Conservation (phyloP, 2,888 invertebrate species). For the Andrena chrysosceles region DNA sequence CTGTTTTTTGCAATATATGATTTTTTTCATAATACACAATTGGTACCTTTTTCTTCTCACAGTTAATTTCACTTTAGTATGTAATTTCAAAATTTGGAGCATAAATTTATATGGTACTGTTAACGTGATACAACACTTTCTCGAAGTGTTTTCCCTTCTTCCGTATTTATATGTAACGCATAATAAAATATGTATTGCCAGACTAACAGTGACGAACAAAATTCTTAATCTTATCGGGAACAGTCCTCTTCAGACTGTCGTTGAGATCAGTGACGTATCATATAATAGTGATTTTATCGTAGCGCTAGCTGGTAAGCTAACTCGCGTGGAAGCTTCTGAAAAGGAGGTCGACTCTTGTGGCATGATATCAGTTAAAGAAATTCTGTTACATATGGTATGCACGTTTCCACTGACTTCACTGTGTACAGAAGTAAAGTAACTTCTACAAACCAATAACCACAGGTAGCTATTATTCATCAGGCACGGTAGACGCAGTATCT, state of each 20-base stretch:
- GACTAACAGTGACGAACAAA: conserved; percentile 14
- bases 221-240: conserved; percentile 68
- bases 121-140: background rate
- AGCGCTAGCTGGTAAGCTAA: conserved; percentile 39
- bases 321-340: conserved; percentile 29
- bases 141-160: background rate
- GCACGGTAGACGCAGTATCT: background rate
- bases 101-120: background rate
- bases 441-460: background rate
- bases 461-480: background rate
- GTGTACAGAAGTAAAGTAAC: background rate
- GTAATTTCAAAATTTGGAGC: background rate
- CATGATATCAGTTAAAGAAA: conserved; percentile 29
- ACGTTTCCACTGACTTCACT: conserved; percentile 2
- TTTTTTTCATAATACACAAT: background rate
- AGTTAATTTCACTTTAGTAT: no score
- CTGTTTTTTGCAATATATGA: background rate
- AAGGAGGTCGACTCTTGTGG: conserved; percentile 52
- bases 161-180: conserved; percentile 1
- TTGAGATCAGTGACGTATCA: conserved; percentile 52
- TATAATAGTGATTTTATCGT: conserved; percentile 51
- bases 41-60: no score
- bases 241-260: conserved; percentile 34
- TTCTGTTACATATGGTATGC: conserved; percentile 23
- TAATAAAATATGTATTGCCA: conserved; percentile 25